Percentiles rank a stretch among this genome's conserved stretches.
phyloP scores from a whole-genome alignment of 2,888 invertebrate genomes.

The Cataglyphis rosenhaueri region DNA sequence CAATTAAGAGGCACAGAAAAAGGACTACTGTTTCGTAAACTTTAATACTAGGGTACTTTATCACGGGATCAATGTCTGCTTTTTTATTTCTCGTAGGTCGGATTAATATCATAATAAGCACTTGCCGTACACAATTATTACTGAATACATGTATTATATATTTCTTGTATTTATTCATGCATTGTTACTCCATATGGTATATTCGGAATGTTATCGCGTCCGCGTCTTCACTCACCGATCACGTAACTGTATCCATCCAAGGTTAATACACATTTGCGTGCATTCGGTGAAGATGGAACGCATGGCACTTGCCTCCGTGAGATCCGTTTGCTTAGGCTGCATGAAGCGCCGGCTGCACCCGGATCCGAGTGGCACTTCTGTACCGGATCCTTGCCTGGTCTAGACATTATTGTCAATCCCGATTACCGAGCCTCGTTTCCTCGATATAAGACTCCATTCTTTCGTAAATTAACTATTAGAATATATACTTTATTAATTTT shows the following conservation, averaged over 20 bases:
- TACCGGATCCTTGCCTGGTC: constrained; percentile 88
- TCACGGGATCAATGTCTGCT: not conserved
- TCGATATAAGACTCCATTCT: constrained; percentile 26
- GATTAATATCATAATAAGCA: not conserved
- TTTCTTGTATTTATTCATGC: not conserved
- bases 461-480: not conserved
- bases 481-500: constrained; percentile 5
- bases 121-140: not conserved
- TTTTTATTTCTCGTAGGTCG: not conserved
- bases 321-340: constrained; percentile 77
- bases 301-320: constrained; percentile 79
- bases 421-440: constrained; percentile 57
- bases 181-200: not conserved
- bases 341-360: constrained; percentile 85
- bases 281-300: constrained; percentile 85
- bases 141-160: not conserved
- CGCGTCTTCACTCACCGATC: constrained; percentile 88
- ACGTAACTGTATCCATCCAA: constrained; percentile 95
- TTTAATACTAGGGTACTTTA: not conserved
- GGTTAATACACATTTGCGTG: constrained; percentile 93
- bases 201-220: constrained; percentile 9
- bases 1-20: not conserved
- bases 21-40: not conserved
- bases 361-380: constrained; percentile 90
- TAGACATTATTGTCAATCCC: constrained; percentile 78